These are phyloP conservation scores for Pimpla rufipes DNA, from an alignment of 2,888 invertebrate genomes.

Conservation along the genomic window DNA sequence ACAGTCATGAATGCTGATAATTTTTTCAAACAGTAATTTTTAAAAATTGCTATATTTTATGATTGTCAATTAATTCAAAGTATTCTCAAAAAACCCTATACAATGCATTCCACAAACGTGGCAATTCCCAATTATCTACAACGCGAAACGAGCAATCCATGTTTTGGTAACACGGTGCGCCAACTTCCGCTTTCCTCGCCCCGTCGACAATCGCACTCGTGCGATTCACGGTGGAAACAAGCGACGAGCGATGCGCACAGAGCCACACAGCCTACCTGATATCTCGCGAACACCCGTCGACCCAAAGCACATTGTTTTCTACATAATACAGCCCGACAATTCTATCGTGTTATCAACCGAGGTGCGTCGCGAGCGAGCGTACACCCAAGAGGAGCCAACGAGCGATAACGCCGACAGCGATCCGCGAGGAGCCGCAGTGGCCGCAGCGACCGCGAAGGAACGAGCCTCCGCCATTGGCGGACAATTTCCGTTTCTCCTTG, in stretches of 20 bases:
- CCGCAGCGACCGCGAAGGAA: conserved; percentile 53
- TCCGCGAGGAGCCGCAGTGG: background rate
- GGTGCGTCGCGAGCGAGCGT: no score
- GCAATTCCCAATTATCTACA: background rate
- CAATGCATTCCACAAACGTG: no score
- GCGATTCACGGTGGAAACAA: background rate
- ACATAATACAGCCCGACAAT: background rate
- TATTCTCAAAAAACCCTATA: no score
- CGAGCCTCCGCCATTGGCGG: conserved; percentile 61
- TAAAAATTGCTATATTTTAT: no score
- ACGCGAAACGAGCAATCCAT: background rate
- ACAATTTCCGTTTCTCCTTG: conserved; percentile 67
- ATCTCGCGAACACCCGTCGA: background rate
- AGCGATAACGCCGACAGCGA: no score
- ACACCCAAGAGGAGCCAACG: no score
- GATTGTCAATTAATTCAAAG: no score
- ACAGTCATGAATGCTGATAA: no score
- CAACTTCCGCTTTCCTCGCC: conserved; percentile 60
- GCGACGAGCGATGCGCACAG: no score
- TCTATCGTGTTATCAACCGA: no score
- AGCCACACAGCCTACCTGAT: conserved; percentile 18
- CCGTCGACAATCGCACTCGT: background rate
- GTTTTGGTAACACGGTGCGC: conserved; percentile 6
- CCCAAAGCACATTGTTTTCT: background rate
- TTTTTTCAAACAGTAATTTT: no score